Evolutionary conservation across 2,797 vertebrate species (phyloP).

Genomic region (Chaenodraco wilsoni): DNA sequence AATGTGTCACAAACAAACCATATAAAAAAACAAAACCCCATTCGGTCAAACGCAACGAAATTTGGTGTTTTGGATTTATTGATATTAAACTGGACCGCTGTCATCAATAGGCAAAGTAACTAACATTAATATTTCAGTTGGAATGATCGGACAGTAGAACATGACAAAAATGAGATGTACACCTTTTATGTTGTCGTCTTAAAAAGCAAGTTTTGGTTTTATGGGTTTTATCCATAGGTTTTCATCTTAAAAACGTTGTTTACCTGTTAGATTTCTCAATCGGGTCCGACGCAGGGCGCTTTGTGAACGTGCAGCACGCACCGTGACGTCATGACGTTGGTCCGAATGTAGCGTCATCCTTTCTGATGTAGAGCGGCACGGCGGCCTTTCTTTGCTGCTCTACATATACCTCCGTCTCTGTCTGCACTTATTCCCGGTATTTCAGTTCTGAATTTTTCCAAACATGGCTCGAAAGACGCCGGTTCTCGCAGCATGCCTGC

Average conservation of each 20-base stretch:
- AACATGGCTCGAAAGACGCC: slow-evolving; percentile 78
- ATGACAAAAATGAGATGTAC: accelerated
- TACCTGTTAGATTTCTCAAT: not conserved
- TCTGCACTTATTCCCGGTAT: not conserved
- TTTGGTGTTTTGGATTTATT: not conserved
- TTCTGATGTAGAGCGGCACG: slow-evolving; percentile 71
- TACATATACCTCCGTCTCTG: slow-evolving; percentile 33
- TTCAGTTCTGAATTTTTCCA: not conserved
- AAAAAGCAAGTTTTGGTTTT: too few species aligned
- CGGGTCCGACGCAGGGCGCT: not conserved
- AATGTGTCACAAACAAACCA: too few species aligned
- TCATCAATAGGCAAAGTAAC: not conserved
- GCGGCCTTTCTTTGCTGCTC: slow-evolving; percentile 77
- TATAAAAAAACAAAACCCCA: too few species aligned
- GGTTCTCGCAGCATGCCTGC: slow-evolving; percentile 58
- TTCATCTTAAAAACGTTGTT: too few species aligned
- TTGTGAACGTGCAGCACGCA: slow-evolving; percentile 1
- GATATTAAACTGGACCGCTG: not conserved
- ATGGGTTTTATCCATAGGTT: not conserved
- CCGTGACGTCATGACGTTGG: slow-evolving; percentile 59
- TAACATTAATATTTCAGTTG: not conserved
- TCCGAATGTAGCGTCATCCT: slow-evolving; percentile 85
- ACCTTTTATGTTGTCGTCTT: not conserved
- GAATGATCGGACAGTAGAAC: too few species aligned
- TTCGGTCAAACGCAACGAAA: too few species aligned